Percentiles rank a stretch among this genome's conserved stretches.
Evolutionary conservation across 2,797 vertebrate species (phyloP).

Genomic region (Chelonia mydas): DNA sequence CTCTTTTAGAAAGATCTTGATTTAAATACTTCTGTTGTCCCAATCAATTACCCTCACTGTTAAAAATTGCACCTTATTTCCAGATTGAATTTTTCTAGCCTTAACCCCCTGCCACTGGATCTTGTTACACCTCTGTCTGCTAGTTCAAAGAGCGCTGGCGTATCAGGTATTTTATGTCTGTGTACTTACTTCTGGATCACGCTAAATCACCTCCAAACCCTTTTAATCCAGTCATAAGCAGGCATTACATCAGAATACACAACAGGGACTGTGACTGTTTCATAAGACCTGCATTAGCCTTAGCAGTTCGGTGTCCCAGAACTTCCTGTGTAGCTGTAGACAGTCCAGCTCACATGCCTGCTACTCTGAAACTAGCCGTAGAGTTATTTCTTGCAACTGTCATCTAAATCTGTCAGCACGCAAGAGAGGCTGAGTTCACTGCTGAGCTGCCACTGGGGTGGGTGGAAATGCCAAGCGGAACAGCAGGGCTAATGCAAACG

Average conservation of each 20-base stretch:
- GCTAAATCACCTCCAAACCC: background rate
- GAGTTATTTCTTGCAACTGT: background rate
- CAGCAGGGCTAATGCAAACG: background rate
- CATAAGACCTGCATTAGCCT: background rate
- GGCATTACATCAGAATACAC: background rate
- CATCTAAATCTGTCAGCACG: background rate
- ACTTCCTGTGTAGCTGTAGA: background rate
- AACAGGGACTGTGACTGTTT: background rate
- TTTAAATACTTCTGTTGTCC: background rate
- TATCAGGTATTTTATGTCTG: background rate
- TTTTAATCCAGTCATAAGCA: rapidly evolving
- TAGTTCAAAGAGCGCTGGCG: background rate
- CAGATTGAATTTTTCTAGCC: constrained; percentile 53
- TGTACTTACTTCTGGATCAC: background rate
- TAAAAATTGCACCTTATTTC: constrained; percentile 46
- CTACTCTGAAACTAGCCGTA: background rate
- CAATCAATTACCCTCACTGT: constrained; percentile 32
- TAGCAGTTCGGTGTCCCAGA: background rate
- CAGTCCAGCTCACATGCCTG: rapidly evolving
- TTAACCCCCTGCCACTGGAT: constrained; percentile 39
- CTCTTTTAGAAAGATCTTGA: constrained; percentile 19
- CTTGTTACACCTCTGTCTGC: constrained; percentile 16
- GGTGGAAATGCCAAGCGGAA: background rate
- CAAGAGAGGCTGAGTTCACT: background rate
- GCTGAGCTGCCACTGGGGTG: background rate